Percentiles rank a stretch among this genome's conserved stretches.
Conservation (phyloP, 2,113 vertebrate genomes). For the Microtus oregoni region DNA sequence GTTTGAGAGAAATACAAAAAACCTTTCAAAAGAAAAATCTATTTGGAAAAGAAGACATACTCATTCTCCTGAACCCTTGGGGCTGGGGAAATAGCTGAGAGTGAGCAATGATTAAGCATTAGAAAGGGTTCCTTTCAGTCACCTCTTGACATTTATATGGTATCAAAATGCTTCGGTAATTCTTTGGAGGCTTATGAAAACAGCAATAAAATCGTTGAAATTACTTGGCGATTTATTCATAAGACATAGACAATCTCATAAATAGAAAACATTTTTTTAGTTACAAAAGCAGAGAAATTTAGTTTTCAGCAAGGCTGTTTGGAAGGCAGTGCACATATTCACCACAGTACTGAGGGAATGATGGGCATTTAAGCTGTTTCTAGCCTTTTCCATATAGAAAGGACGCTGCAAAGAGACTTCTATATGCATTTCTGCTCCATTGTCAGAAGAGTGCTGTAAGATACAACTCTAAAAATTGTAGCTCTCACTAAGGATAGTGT, state of each 20-base stretch:
- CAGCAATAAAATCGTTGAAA: slow-evolving; percentile 66
- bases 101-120: slow-evolving; percentile 33
- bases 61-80: slow-evolving; percentile 42
- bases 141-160: slow-evolving; percentile 80
- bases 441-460: not conserved
- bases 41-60: slow-evolving; percentile 67
- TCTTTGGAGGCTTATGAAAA: slow-evolving; percentile 72
- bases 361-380: slow-evolving; percentile 54
- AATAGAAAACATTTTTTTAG: slow-evolving; percentile 54
- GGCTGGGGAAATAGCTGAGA: slow-evolving; percentile 50
- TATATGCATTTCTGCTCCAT: not conserved
- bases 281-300: slow-evolving; percentile 66
- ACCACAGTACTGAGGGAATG: not conserved
- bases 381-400: slow-evolving; percentile 43
- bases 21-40: slow-evolving; percentile 71
- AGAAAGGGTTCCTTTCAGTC: slow-evolving; percentile 59
- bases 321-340: slow-evolving; percentile 44
- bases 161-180: slow-evolving; percentile 70
- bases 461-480: not conserved
- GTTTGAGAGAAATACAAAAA: slow-evolving; percentile 54
- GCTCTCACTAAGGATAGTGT: too few species aligned
- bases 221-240: slow-evolving; percentile 68
- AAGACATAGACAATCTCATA: slow-evolving; percentile 56
- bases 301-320: slow-evolving; percentile 39
- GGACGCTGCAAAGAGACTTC: not conserved